A percentile compares a stretch with the other conserved stretches of the same genome.
Evolutionary conservation across 2,113 vertebrate species (phyloP).

Genomic region (Litocranius walleri): DNA sequence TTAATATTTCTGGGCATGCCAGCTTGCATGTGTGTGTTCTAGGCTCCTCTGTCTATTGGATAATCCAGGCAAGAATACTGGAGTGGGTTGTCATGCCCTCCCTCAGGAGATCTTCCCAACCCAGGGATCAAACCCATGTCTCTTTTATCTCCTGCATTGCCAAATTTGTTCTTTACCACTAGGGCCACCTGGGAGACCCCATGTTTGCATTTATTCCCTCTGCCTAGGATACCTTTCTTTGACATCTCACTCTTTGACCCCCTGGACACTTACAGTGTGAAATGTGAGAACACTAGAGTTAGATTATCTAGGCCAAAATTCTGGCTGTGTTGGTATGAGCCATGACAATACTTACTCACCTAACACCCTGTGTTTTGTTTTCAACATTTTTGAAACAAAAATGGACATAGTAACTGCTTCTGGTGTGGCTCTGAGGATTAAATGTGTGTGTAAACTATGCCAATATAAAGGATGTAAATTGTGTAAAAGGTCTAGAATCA

Average conservation of each 20-base stretch:
- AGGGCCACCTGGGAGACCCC: neutral
- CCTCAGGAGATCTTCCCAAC: neutral
- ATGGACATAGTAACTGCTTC: neutral
- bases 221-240: too few relatives aligned
- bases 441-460: neutral
- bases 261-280: neutral
- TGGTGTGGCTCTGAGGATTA: neutral
- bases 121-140: neutral
- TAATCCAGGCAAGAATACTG: neutral
- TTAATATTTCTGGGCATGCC: accelerated
- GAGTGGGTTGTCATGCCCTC: neutral
- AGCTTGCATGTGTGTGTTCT: neutral
- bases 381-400: neutral
- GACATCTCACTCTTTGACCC: neutral
- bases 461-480: neutral
- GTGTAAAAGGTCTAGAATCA: neutral
- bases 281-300: neutral
- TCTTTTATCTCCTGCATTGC: neutral
- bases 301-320: neutral
- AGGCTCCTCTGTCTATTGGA: neutral
- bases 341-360: neutral
- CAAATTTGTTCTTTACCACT: neutral
- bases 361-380: neutral
- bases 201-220: neutral
- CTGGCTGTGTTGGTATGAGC: neutral